These are phyloP conservation scores for Sylvietta virens DNA, from an alignment of 2,113 vertebrate genomes.

Conservation along the genomic window DNA sequence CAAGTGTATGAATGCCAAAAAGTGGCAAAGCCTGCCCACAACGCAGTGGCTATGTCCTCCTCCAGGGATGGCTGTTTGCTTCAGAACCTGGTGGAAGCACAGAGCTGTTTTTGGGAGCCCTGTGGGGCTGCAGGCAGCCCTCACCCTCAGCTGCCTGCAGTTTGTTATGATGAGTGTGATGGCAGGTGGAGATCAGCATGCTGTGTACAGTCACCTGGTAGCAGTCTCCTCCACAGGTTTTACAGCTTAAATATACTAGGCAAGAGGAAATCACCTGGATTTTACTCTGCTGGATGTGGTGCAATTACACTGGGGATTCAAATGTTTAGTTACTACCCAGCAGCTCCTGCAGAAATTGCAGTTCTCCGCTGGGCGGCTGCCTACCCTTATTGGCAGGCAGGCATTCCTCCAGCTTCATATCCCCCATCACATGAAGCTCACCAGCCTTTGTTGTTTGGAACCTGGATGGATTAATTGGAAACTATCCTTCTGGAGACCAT, in stretches of 20 bases:
- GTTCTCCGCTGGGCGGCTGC: background rate
- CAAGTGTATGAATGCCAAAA: accelerated
- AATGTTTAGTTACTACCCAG: background rate
- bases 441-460: background rate
- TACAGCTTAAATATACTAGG: background rate
- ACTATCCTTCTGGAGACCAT: background rate
- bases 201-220: background rate
- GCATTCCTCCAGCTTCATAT: background rate
- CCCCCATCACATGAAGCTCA: background rate
- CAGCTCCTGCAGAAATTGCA: background rate
- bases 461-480: background rate
- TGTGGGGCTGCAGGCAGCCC: background rate
- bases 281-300: background rate
- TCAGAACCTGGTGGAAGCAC: background rate
- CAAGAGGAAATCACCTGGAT: background rate
- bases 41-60: background rate
- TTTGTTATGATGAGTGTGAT: background rate
- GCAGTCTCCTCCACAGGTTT: background rate
- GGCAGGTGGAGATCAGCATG: background rate
- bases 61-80: background rate
- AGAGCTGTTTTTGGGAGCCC: accelerated
- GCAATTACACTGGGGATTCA: background rate
- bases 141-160: accelerated
- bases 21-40: background rate
- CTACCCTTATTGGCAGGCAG: background rate